Evolutionary conservation across 2,888 invertebrate species (phyloP).

Genomic region (Melangyna quadrimaculata): DNA sequence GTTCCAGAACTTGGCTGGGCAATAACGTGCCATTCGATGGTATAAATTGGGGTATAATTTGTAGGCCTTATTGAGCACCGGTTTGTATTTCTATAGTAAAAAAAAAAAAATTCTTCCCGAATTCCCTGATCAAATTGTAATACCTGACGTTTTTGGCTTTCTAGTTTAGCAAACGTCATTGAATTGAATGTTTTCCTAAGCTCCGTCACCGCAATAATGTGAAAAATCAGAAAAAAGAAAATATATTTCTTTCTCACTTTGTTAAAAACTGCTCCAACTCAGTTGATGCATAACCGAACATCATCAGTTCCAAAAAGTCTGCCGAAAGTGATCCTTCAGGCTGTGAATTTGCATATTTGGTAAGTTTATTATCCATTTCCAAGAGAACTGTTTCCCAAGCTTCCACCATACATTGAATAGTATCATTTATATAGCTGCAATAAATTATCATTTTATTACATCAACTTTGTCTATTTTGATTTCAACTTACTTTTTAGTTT

Average conservation of each 20-base stretch:
- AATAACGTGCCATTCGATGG: too few species aligned
- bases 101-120: too few species aligned
- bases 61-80: too few species aligned
- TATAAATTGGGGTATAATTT: too few species aligned
- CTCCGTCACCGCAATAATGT: background rate
- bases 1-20: too few species aligned
- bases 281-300: conserved; percentile 86
- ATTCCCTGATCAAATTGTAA: too few species aligned
- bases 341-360: conserved; percentile 91
- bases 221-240: background rate
- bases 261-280: conserved; percentile 80
- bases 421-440: conserved; percentile 84
- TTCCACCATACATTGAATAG: conserved; percentile 91
- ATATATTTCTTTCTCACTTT: conserved; percentile 74
- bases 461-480: too few species aligned
- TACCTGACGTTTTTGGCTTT: too few species aligned
- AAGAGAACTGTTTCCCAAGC: conserved; percentile 96
- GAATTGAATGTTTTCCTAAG: too few species aligned
- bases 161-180: too few species aligned
- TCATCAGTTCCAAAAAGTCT: conserved; percentile 93
- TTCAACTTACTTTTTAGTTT: conserved; percentile 83
- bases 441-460: background rate
- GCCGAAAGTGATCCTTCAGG: conserved; percentile 92
- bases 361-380: conserved; percentile 96
- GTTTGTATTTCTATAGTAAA: too few species aligned